Percentiles rank a stretch among this genome's conserved stretches.
Evolutionary conservation across 2,888 invertebrate species (phyloP).

Genomic region (Dusona sp.): DNA sequence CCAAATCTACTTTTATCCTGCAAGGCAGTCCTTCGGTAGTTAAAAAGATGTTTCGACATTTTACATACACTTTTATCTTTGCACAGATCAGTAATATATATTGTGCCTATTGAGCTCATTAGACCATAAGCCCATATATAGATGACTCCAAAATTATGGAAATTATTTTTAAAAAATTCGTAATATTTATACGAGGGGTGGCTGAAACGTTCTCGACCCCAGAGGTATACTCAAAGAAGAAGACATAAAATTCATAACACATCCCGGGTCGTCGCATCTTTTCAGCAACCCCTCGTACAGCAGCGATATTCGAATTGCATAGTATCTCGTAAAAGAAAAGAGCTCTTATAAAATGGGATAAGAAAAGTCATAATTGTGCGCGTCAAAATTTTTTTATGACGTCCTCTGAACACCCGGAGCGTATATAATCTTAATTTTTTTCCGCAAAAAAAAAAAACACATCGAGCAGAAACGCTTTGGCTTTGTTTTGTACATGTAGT

Average conservation of each 20-base stretch:
- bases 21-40: conserved; percentile 8
- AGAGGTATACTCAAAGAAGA: not conserved
- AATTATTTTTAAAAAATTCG: not conserved
- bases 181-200: not conserved
- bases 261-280: not conserved
- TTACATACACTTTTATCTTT: conserved; percentile 34
- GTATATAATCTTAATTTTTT: not conserved
- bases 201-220: not conserved
- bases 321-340: not conserved
- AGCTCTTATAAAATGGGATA: not conserved
- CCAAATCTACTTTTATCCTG: conserved; percentile 66
- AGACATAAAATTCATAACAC: not conserved
- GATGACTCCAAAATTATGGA: not conserved
- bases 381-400: not conserved
- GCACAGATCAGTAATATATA: not conserved
- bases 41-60: conserved; percentile 14
- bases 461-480: not conserved
- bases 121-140: not conserved
- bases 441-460: not conserved
- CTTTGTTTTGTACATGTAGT: not conserved
- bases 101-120: not conserved
- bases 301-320: not conserved
- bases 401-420: not conserved
- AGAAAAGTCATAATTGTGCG: not conserved
- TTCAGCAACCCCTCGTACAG: not conserved